Evolutionary conservation across 2,797 vertebrate species (phyloP), one percentile per base, ranked within the genome.

Genomic region (Tolypeutes matacus): DNA sequence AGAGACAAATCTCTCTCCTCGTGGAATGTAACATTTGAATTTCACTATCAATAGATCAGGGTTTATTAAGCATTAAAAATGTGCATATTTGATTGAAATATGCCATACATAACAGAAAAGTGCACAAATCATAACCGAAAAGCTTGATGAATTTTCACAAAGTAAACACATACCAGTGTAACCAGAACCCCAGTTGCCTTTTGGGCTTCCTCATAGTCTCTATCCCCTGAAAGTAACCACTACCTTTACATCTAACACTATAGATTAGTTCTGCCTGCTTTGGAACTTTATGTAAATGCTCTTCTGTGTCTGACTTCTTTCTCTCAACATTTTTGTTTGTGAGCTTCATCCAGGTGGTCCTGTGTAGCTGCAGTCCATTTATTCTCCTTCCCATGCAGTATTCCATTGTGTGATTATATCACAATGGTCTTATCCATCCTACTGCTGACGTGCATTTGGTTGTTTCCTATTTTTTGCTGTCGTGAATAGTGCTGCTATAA

Each of bases 321-420:
- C 58, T 80, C 31, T 90, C 78, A 95, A 39, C 14, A 67, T 87
- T 94, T 94, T 93, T 70, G 8, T 93, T 65, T 18, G 14, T 72
- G 75, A 89, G 84, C 85, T 29, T 83, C 29, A 84, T 69, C n/a
- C 42, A 78, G 12, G n/a, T 80, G n/a, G 25, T 86, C 95, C 92
- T 92, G 21, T 56, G 56, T 91, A 76, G 56, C 73, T 49, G 12
- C 9, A 51, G 86, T 65, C 78, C 20, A 77, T 72, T 72, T 90
- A 70, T 86, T 94, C 64, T 92, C 42, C 58, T 91, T 89, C 51
- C 42, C 86, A 5, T 75, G 27, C 51, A n/a, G 0, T 62, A 29
- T 83, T 86, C 39, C 76, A 69, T 85, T 70, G 49, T 93, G 34
- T 88, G 81, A 92, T 3, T 42, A 53, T 91, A 72, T 42, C 39